Base-by-base conservation (phyloP, 1,140 invertebrate species). In the Bathynomus jamesi region DNA sequence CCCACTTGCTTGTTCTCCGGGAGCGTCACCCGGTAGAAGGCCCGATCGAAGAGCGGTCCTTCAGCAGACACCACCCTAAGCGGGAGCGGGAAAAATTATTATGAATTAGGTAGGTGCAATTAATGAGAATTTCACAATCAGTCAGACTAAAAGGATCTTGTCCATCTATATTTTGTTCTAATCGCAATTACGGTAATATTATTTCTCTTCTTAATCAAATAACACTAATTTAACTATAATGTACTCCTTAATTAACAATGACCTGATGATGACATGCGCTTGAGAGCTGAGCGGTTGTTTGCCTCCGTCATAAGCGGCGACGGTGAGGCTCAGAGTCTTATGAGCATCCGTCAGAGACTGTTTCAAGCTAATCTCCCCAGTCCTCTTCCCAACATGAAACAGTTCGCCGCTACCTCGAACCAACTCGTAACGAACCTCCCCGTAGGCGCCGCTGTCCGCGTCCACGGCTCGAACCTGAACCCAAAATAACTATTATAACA, bases 221-320 rank as follows among this genome's bases (percentile, higher is more conserved):
- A n/a, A n/a, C n/a, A n/a, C n/a, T n/a, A n/a, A n/a, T n/a, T n/a
- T n/a, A n/a, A n/a, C n/a, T n/a, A n/a, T n/a, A n/a, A n/a, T n/a
- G n/a, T n/a, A n/a, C n/a, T n/a, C n/a, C n/a, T n/a, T n/a, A n/a
- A n/a, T n/a, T n/a, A n/a, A n/a, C n/a, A n/a, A n/a, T 73, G 21
- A 74, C 72, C 74, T 70, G 28, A 96, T 87, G 79, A 91, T 88
- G 46, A 97, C 90, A 21, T 86, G 84, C 62, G 91, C 90, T 79
- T 89, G 87, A 7, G 91, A 89, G 66, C 88, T 88, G 80, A 91
- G 91, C 8, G 91, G 89, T 65, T 90, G 91, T 71, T 87, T 86
- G 89, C 94, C 95, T 81, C 90, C 91, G 84, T 98, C 95, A 79
- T 91, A 93, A 2, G 95, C 95, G 61, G 90, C 90, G 65, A 98